Conservation (phyloP, 1,140 invertebrate species). For the Ylistrum balloti region DNA sequence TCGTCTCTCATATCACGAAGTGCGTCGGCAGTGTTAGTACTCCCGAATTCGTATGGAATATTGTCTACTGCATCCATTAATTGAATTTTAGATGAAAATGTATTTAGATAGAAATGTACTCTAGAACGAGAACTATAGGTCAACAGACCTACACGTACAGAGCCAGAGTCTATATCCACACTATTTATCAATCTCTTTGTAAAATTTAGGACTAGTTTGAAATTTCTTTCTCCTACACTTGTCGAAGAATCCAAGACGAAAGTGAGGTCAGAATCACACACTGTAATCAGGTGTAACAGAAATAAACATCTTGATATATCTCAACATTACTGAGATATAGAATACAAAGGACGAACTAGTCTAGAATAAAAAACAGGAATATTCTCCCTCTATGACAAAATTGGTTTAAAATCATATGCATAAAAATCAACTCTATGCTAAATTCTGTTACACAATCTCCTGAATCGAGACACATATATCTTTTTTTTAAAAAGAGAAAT, state of each 20-base stretch:
- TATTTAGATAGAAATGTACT: conserved; percentile 68
- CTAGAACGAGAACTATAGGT: conserved; percentile 70
- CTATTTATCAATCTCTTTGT: conserved; percentile 67
- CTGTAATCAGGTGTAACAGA: too few relatives aligned
- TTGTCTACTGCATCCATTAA: conserved; percentile 66
- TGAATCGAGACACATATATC: too few relatives aligned
- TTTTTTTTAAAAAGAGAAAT: too few relatives aligned
- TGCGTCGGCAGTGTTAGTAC: conserved; percentile 73
- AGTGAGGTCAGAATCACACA: conserved; percentile 67
- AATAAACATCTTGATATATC: too few relatives aligned
- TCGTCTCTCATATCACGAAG: conserved; percentile 65
- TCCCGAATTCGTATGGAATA: conserved; percentile 70
- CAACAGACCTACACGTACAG: conserved; percentile 68
- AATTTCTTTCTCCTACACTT: conserved; percentile 73
- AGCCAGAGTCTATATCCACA: conserved; percentile 71
- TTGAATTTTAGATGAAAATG: conserved; percentile 62
- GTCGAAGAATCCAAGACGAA: conserved; percentile 78
- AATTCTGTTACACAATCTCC: too few relatives aligned
- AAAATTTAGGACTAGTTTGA: conserved; percentile 72
- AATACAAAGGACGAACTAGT: too few relatives aligned
- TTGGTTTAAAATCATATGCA: too few relatives aligned
- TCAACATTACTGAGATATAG: too few relatives aligned
- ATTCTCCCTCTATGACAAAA: too few relatives aligned
- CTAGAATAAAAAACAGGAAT: too few relatives aligned
- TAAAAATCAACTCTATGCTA: too few relatives aligned